A percentile compares a stretch with the other conserved stretches of the same genome.
These are phyloP conservation scores for Colinus virginianus DNA, from an alignment of 2,113 vertebrate species.

Conservation along the genomic window DNA sequence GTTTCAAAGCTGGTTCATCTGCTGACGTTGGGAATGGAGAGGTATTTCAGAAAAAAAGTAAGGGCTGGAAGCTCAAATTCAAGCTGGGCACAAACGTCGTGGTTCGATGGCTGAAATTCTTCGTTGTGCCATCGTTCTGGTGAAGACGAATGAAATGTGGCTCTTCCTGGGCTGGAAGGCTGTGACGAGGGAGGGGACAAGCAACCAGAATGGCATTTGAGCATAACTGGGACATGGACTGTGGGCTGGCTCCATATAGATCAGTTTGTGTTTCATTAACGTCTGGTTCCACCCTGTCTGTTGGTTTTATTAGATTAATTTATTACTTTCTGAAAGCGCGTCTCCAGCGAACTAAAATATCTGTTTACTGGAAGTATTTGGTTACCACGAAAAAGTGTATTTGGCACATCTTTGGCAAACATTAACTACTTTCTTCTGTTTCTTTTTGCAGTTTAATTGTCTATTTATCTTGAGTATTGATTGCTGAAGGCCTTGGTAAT, in stretches of 20 bases:
- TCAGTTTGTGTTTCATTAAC: conserved; percentile 57
- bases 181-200: conserved; percentile 1
- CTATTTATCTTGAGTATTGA: conserved; percentile 63
- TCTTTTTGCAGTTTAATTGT: conserved; percentile 50
- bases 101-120: conserved; percentile 1
- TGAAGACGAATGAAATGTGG: neutral
- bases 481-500: conserved; percentile 38
- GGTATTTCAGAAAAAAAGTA: neutral
- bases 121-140: neutral
- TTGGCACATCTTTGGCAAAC: conserved; percentile 49
- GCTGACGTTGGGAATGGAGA: neutral
- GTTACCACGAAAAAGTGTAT: conserved; percentile 54
- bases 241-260: conserved; percentile 54
- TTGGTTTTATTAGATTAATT: conserved; percentile 71
- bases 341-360: conserved; percentile 60
- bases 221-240: conserved; percentile 25
- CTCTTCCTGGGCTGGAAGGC: neutral
- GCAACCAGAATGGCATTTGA: conserved; percentile 8
- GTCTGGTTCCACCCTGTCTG: conserved; percentile 72
- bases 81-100: neutral
- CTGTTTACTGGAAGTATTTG: conserved; percentile 69
- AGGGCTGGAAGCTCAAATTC: neutral
- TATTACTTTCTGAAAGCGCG: conserved; percentile 65
- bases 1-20: neutral
- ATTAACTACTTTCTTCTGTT: conserved; percentile 62